Conservation (phyloP, 2,797 vertebrate genomes). For the Sorex maritimensis region DNA sequence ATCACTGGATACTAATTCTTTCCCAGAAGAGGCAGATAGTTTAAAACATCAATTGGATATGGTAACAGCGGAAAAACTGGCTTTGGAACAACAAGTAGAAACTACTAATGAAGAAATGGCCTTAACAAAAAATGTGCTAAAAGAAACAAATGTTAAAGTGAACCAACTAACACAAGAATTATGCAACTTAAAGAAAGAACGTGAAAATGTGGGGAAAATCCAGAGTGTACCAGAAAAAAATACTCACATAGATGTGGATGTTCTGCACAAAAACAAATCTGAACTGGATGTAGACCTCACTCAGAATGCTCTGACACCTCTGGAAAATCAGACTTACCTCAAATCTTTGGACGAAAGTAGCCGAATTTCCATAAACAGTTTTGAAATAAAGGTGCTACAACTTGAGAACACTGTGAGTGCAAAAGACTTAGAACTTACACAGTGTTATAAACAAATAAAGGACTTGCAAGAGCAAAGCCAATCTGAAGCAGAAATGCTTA, state of each 20-base stretch:
- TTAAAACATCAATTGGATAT: conserved; percentile 91
- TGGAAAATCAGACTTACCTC: conserved; percentile 90
- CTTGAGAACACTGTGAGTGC: conserved; percentile 91
- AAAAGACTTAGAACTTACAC: conserved; percentile 92
- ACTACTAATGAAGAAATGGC: conserved; percentile 80
- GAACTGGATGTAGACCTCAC: conserved; percentile 88
- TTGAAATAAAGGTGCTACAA: conserved; percentile 90
- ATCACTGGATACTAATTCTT: conserved; percentile 79
- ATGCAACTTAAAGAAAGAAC: conserved; percentile 89
- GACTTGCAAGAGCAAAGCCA: conserved; percentile 90
- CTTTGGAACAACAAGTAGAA: conserved; percentile 88
- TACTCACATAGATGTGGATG: conserved; percentile 46
- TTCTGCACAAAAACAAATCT: conserved; percentile 76
- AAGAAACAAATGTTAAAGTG: conserved; percentile 92
- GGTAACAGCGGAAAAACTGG: conserved; percentile 86
- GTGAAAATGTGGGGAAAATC: conserved; percentile 84
- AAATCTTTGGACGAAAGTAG: conserved; percentile 90
- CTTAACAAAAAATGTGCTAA: conserved; percentile 88
- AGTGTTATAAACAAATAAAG: conserved; percentile 90
- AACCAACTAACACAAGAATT: conserved; percentile 92
- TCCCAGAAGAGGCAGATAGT: conserved; percentile 88
- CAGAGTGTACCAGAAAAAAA: conserved; percentile 55
- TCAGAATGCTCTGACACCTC: conserved; percentile 89
- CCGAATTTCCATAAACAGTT: conserved; percentile 87
- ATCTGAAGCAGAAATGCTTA: conserved; percentile 89